These are phyloP conservation scores for Invenusta paracnida DNA, from an alignment of 2,888 invertebrate species.

Conservation along the genomic window DNA sequence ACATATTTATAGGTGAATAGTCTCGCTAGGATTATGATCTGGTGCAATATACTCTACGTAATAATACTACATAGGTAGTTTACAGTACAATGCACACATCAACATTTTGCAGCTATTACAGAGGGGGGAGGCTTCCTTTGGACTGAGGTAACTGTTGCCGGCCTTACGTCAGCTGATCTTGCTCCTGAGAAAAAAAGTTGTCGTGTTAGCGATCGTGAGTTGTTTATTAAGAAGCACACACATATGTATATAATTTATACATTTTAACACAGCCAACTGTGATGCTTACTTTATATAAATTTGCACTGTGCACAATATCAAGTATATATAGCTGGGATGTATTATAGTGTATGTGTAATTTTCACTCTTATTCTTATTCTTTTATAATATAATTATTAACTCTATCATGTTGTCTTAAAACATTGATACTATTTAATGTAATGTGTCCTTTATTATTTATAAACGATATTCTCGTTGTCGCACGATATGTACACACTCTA, in stretches of 20 bases:
- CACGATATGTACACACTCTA: no score
- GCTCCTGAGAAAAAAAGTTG: slow-evolving; percentile 17
- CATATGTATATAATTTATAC: background rate
- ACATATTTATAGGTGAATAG: no score
- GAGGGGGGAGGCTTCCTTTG: background rate
- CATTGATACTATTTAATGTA: no score
- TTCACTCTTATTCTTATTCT: no score
- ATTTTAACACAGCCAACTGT: background rate
- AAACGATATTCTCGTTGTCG: no score
- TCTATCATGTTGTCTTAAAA: no score
- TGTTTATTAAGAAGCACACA: background rate
- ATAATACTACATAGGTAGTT: background rate
- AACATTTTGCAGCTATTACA: background rate
- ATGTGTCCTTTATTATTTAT: no score
- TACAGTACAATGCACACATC: background rate
- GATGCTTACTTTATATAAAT: background rate
- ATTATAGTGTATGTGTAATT: no score
- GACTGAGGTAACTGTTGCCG: background rate
- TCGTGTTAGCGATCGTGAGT: background rate
- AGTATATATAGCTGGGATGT: background rate
- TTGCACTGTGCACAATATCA: background rate
- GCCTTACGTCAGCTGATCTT: background rate
- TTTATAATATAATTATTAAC: no score
- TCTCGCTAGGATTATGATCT: no score
- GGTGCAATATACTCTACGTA: no score